These are phyloP conservation scores for Sminthurinus aureus DNA, from an alignment of 2,888 invertebrate genomes.

Conservation along the genomic window DNA sequence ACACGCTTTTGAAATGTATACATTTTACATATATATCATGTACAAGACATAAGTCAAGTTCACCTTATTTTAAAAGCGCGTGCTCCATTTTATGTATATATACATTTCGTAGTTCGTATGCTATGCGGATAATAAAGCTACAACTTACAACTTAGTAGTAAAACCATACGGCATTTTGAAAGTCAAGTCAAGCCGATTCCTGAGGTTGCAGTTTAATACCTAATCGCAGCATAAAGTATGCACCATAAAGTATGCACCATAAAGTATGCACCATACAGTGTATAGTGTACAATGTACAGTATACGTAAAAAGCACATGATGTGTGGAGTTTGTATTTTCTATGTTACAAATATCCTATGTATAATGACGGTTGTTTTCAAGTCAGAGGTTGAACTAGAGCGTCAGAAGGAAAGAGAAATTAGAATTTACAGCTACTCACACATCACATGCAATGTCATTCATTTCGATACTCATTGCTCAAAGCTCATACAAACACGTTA, in stretches of 20 bases:
- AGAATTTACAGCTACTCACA: constrained; percentile 10
- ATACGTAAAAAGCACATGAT: neutral
- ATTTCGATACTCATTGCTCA: too few relatives aligned
- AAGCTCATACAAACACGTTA: too few relatives aligned
- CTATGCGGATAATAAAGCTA: too few relatives aligned
- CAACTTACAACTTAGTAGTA: too few relatives aligned
- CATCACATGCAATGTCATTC: neutral
- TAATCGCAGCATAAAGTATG: too few relatives aligned
- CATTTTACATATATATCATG: neutral
- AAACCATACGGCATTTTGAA: too few relatives aligned
- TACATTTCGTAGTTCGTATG: neutral
- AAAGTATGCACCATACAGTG: too few relatives aligned
- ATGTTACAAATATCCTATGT: neutral
- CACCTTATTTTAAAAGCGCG: neutral
- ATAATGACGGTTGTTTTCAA: neutral
- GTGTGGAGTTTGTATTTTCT: neutral
- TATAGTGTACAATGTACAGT: neutral
- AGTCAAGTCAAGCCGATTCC: too few relatives aligned
- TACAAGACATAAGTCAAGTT: neutral
- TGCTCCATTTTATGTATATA: neutral
- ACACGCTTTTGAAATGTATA: neutral
- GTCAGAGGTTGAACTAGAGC: constrained; percentile 17
- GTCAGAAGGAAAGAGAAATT: neutral
- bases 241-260: too few relatives aligned
- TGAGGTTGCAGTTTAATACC: too few relatives aligned